Percentiles rank a stretch among this genome's conserved stretches.
These are phyloP conservation scores for Electrona antarctica DNA, from an alignment of 2,113 vertebrate species.

Conservation along the genomic window DNA sequence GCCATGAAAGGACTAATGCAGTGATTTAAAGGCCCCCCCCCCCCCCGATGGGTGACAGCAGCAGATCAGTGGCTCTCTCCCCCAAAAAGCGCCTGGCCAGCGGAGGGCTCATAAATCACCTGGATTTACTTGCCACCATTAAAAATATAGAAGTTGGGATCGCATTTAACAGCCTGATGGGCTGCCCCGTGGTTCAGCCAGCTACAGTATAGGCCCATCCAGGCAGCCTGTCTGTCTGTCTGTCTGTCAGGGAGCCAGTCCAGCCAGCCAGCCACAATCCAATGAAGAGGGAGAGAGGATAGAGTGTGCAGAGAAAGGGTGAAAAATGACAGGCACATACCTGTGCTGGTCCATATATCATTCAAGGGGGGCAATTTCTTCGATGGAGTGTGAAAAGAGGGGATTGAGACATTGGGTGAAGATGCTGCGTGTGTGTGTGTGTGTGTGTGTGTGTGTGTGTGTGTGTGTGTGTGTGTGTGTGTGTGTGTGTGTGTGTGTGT, in stretches of 20 bases:
- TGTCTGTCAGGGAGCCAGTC: background rate
- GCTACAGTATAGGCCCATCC: too few species aligned
- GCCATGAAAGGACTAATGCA: background rate
- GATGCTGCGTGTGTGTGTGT: conserved; percentile 7
- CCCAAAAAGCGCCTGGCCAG: conserved; percentile 19
- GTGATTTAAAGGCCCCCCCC: conserved; percentile 10
- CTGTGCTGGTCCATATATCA: conserved; percentile 65
- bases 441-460: background rate
- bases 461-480: conserved; percentile 11
- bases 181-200: conserved; percentile 14
- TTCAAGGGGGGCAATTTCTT: conserved; percentile 52
- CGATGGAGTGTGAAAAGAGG: conserved; percentile 49
- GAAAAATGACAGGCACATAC: conserved; percentile 68
- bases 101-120: conserved; percentile 55
- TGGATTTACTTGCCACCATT: conserved; percentile 70
- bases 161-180: conserved; percentile 59
- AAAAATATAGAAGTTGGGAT: conserved; percentile 67
- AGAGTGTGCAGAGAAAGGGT: conserved; percentile 48
- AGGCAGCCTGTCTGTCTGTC: too few species aligned
- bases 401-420: conserved; percentile 58
- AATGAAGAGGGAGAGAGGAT: background rate
- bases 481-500: conserved; percentile 11
- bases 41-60: conserved; percentile 1
- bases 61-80: conserved; percentile 9
- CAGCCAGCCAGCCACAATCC: conserved; percentile 10